A percentile compares a stretch with the other conserved stretches of the same genome.
These are phyloP conservation scores for Zaprionus obscuricornis DNA, from an alignment of 2,888 invertebrate genomes.

Conservation along the genomic window DNA sequence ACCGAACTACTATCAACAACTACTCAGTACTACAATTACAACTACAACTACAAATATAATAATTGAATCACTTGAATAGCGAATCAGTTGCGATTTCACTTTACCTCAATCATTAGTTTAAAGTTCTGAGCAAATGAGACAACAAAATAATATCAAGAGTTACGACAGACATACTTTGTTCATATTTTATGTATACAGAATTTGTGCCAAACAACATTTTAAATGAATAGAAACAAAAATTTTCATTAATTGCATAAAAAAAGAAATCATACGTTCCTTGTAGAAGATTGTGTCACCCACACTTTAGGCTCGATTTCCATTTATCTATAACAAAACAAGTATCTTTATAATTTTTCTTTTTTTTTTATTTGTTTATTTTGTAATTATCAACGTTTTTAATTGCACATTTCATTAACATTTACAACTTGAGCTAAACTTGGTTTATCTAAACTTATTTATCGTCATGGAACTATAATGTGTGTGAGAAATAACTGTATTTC, in stretches of 20 bases:
- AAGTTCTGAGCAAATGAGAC: constrained; percentile 27
- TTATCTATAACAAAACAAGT: constrained; percentile 45
- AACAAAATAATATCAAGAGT: constrained; percentile 15
- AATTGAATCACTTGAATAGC: too few relatives aligned
- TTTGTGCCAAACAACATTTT: constrained; percentile 48
- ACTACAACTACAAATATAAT: constrained; percentile 33
- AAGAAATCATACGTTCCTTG: constrained; percentile 2
- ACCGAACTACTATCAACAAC: constrained; percentile 44
- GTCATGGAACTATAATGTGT: constrained; percentile 34
- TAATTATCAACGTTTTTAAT: constrained; percentile 23
- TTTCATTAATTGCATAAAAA: constrained; percentile 23
- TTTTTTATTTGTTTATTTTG: constrained; percentile 12
- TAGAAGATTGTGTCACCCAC: constrained; percentile 54
- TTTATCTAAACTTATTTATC: constrained; percentile 32
- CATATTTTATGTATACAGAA: constrained; percentile 16
- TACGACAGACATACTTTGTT: constrained; percentile 24
- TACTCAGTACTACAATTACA: constrained; percentile 47
- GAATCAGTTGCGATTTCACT: too few relatives aligned
- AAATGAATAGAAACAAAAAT: constrained; percentile 8
- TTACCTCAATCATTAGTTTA: constrained; percentile 11
- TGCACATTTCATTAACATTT: constrained; percentile 43
- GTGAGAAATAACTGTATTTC: constrained; percentile 15
- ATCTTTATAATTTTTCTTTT: constrained; percentile 22
- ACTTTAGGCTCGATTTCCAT: constrained; percentile 43
- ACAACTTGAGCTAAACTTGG: constrained; percentile 55